These are phyloP conservation scores for Coreoperca whiteheadi DNA, from an alignment of 2,113 vertebrate species.

Conservation along the genomic window DNA sequence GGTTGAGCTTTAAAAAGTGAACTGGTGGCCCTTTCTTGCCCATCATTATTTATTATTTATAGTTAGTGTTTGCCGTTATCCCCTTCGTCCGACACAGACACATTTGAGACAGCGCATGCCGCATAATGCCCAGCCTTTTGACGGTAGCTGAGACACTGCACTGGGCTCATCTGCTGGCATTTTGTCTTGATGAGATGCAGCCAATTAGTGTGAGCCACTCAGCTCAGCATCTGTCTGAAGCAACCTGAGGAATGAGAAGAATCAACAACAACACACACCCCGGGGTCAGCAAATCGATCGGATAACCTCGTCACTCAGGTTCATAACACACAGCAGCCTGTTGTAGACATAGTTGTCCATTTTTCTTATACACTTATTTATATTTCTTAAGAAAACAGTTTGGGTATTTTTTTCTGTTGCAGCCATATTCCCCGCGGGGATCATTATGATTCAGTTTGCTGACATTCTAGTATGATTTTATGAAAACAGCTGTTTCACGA, in stretches of 20 bases:
- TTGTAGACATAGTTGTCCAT: neutral
- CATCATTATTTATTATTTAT: slow-evolving; percentile 20
- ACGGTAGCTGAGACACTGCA: neutral
- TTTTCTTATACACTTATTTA: slow-evolving; percentile 2
- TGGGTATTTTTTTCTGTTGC: neutral
- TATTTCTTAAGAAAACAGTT: slow-evolving; percentile 27
- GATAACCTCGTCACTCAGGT: slow-evolving; percentile 24
- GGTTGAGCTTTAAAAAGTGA: slow-evolving; percentile 10
- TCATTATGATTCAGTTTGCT: slow-evolving; percentile 28
- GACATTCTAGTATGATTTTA: slow-evolving; percentile 21
- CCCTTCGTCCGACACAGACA: neutral
- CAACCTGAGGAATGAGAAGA: slow-evolving; percentile 25
- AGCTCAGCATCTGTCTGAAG: slow-evolving; percentile 35
- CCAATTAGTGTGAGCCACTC: slow-evolving; percentile 62
- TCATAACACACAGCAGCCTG: neutral
- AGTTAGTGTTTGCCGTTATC: neutral
- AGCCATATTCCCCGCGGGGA: neutral
- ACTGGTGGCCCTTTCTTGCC: neutral
- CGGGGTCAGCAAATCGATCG: slow-evolving; percentile 23
- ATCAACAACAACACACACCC: slow-evolving; percentile 27
- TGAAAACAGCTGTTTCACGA: slow-evolving; percentile 22
- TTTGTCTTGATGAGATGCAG: slow-evolving; percentile 54
- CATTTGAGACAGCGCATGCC: neutral
- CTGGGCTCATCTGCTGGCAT: slow-evolving; percentile 42
- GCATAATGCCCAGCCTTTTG: neutral